phyloP scores from a whole-genome alignment of 2,113 vertebrate genomes.

The Cochlearius cochlearius region DNA sequence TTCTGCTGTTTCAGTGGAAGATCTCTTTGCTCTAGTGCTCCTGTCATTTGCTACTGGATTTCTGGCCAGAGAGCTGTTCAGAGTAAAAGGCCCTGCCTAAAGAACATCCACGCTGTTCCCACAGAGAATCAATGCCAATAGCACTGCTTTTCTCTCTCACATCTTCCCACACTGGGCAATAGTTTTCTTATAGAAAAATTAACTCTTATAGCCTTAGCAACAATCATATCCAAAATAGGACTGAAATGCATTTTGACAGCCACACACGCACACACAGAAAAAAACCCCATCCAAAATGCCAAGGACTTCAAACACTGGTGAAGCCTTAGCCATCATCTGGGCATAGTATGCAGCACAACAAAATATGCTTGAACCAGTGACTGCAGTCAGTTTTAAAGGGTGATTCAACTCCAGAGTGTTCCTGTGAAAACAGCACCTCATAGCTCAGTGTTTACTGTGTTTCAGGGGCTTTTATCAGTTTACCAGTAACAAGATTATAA shows the following conservation, averaged over 20 bases:
- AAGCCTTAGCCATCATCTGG: neutral
- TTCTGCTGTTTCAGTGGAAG: neutral
- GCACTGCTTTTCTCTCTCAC: neutral
- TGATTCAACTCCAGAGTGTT: neutral
- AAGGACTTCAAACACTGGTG: neutral
- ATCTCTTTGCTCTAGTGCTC: neutral
- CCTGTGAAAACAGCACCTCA: neutral
- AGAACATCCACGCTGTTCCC: neutral
- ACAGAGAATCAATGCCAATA: neutral
- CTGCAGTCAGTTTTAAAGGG: neutral
- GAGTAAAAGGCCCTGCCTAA: neutral
- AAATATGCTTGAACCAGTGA: neutral
- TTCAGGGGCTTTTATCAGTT: neutral
- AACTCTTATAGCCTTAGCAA: neutral
- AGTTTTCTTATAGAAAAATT: neutral
- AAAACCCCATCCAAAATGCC: neutral
- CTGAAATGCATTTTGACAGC: neutral
- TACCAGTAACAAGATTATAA: neutral
- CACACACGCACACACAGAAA: rapidly evolving
- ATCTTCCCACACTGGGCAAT: neutral
- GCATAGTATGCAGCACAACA: neutral
- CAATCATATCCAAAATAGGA: neutral
- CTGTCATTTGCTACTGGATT: neutral
- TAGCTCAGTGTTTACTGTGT: neutral
- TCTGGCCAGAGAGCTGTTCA: neutral